phyloP scores from a whole-genome alignment of 2,888 invertebrate genomes.

The Quadriops clusia region DNA sequence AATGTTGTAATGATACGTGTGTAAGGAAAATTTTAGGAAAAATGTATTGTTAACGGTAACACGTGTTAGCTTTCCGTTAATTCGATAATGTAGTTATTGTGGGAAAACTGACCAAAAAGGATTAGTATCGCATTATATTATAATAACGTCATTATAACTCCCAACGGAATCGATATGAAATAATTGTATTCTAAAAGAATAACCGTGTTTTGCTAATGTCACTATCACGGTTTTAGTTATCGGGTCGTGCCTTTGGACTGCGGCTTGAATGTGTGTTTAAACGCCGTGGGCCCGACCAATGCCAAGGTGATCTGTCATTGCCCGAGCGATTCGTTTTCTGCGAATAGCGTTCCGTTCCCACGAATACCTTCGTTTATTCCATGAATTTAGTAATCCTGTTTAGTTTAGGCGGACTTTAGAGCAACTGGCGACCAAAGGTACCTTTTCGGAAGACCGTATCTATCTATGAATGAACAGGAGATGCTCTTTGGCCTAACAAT shows the following conservation, averaged over 20 bases:
- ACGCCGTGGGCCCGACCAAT: conserved; percentile 24
- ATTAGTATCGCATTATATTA: too few species aligned
- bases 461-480: background rate
- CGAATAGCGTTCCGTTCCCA: conserved; percentile 25
- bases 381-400: conserved; percentile 18
- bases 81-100: too few species aligned
- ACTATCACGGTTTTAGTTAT: conserved; percentile 23
- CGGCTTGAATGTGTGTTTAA: conserved; percentile 10
- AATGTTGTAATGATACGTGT: too few species aligned
- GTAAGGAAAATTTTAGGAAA: too few species aligned
- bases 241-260: conserved; percentile 10
- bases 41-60: too few species aligned
- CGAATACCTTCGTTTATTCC: conserved; percentile 22
- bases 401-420: conserved; percentile 9
- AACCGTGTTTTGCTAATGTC: conserved; percentile 28
- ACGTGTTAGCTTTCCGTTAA: too few species aligned
- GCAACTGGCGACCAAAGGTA: conserved; percentile 1
- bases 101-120: too few species aligned
- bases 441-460: conserved; percentile 2
- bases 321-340: conserved; percentile 25
- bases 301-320: conserved; percentile 31
- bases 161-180: too few species aligned
- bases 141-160: too few species aligned
- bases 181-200: conserved; percentile 25
- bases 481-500: background rate